Conservation (phyloP, 35 echinoderm and acorn worm genomes). For the Apostichopus californicus region DNA sequence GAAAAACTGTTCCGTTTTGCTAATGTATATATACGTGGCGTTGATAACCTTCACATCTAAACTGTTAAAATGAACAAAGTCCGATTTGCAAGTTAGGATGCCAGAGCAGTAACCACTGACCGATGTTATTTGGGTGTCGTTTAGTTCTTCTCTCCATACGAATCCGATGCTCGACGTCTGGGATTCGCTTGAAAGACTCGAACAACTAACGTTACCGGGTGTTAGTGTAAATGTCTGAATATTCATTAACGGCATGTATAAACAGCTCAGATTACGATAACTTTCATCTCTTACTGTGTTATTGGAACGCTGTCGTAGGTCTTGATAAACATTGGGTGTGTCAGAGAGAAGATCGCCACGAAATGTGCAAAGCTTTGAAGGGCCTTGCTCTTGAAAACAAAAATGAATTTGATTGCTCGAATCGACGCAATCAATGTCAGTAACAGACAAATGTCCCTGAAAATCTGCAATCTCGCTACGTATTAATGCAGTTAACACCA, state of each 20-base stretch:
- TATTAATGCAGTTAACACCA: neutral
- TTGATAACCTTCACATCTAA: neutral
- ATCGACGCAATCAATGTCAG: neutral
- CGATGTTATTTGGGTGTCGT: neutral
- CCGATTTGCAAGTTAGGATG: neutral
- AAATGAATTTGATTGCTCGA: neutral
- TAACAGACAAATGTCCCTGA: neutral
- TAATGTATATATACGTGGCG: neutral
- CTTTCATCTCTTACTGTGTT: neutral
- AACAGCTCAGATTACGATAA: constrained; percentile 6
- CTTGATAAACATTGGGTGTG: too few relatives aligned
- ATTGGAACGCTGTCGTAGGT: neutral
- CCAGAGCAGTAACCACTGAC: neutral
- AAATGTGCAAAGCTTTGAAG: constrained; percentile 1
- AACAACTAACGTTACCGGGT: neutral
- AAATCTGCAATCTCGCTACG: neutral
- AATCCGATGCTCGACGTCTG: constrained; percentile 1
- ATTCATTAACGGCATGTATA: neutral
- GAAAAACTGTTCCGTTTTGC: neutral
- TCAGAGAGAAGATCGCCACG: neutral
- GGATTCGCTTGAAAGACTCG: neutral
- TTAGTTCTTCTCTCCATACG: neutral
- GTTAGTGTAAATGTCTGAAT: neutral
- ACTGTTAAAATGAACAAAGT: neutral
- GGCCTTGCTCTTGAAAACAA: neutral